Evolutionary conservation across 2,113 vertebrate species (phyloP).

Genomic region (Zapus hudsonius): DNA sequence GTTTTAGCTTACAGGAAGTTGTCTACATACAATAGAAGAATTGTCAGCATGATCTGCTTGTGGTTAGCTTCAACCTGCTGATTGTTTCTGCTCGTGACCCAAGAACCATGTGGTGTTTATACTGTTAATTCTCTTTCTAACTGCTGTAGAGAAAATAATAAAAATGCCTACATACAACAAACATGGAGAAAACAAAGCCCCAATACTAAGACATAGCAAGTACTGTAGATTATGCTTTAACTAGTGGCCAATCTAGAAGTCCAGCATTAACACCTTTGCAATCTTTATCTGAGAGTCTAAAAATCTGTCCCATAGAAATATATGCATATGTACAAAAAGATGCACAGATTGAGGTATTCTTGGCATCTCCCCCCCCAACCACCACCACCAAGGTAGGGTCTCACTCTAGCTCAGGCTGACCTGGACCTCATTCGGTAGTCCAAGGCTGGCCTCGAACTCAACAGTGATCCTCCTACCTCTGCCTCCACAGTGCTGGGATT

Average conservation of each 20-base stretch:
- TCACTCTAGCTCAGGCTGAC: too few relatives aligned
- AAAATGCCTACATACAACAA: neutral
- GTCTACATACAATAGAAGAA: neutral
- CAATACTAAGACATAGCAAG: neutral
- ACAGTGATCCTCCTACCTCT: too few relatives aligned
- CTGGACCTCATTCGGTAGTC: too few relatives aligned
- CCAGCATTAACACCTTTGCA: neutral
- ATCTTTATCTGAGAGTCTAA: neutral
- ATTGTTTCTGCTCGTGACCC: slow-evolving; percentile 35
- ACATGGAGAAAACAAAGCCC: slow-evolving; percentile 44
- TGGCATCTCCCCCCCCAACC: too few relatives aligned
- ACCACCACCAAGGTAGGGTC: too few relatives aligned
- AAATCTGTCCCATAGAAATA: neutral
- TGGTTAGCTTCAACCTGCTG: slow-evolving; percentile 5
- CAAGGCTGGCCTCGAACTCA: too few relatives aligned
- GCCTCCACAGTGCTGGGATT: too few relatives aligned
- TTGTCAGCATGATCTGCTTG: neutral
- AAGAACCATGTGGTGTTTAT: slow-evolving; percentile 43
- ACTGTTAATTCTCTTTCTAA: slow-evolving; percentile 51
- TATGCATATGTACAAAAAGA: neutral
- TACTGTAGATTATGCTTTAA: slow-evolving; percentile 25
- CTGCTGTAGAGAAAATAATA: neutral
- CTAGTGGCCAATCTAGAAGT: neutral
- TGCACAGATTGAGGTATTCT: neutral
- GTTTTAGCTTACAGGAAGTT: slow-evolving; percentile 16